These are phyloP conservation scores for Leptura quadrifasciata DNA, from an alignment of 2,888 invertebrate genomes.

Conservation along the genomic window DNA sequence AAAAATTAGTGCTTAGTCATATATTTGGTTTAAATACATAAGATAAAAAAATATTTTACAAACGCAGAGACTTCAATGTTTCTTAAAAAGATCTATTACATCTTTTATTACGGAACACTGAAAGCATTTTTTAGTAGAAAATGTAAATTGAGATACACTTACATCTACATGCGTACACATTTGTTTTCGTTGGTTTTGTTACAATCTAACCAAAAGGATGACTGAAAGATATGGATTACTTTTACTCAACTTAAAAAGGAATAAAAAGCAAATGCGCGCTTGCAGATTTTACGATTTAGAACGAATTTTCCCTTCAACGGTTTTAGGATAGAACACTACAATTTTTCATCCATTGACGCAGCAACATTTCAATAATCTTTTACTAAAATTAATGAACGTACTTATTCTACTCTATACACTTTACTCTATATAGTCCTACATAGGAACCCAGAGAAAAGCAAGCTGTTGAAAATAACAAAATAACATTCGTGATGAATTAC, in stretches of 20 bases:
- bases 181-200: conserved; percentile 33
- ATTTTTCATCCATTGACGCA: conserved; percentile 62
- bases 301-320: conserved; percentile 55
- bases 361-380: conserved; percentile 58
- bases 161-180: conserved; percentile 28
- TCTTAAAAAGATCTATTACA: background rate
- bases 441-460: conserved; percentile 41
- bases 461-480: conserved; percentile 38
- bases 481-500: conserved; percentile 24
- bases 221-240: conserved; percentile 56
- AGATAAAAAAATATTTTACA: too few relatives aligned
- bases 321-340: conserved; percentile 57
- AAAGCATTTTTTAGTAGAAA: background rate
- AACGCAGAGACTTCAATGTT: too few relatives aligned
- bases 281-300: conserved; percentile 52
- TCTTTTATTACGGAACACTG: background rate
- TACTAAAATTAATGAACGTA: conserved; percentile 53
- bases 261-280: conserved; percentile 48
- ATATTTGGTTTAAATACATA: too few relatives aligned
- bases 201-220: conserved; percentile 41
- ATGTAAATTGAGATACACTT: conserved; percentile 21
- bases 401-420: conserved; percentile 39
- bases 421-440: conserved; percentile 36
- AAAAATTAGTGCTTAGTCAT: too few relatives aligned
- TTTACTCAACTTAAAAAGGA: conserved; percentile 50